phyloP scores from a whole-genome alignment of 1,140 invertebrate genomes.

The Diorhabda sublineata region DNA sequence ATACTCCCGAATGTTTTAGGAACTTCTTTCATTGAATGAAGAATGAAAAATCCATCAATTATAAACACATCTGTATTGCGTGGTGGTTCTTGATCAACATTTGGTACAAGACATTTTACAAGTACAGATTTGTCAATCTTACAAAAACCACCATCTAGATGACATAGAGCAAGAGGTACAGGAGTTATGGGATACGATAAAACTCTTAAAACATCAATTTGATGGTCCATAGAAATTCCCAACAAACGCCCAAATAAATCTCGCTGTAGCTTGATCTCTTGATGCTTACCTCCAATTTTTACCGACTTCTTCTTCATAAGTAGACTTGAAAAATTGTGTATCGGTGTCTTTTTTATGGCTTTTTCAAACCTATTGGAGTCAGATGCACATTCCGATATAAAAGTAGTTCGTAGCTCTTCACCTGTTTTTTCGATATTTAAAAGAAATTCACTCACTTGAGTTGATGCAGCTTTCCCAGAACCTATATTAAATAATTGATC shows the following conservation, averaged over 20 bases:
- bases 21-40: no score
- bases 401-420: conserved; percentile 18
- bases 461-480: no score
- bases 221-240: conserved; percentile 18
- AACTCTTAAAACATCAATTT: conserved; percentile 21
- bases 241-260: no score
- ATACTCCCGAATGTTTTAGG: conserved; percentile 15
- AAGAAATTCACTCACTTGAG: conserved; percentile 27
- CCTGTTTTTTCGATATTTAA: conserved; percentile 28
- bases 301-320: conserved; percentile 19
- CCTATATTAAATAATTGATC: no score
- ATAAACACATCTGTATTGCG: conserved; percentile 13
- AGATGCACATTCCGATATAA: conserved; percentile 16
- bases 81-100: conserved; percentile 23
- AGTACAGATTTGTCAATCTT: conserved; percentile 40
- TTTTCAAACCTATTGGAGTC: conserved; percentile 17
- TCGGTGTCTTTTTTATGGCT: conserved; percentile 20
- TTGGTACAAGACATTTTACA: conserved; percentile 18
- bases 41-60: no score
- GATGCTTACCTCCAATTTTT: no score
- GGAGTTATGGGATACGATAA: conserved; percentile 19
- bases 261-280: no score
- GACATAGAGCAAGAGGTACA: conserved; percentile 29
- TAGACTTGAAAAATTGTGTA: conserved; percentile 20
- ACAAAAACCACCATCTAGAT: conserved; percentile 24